These are phyloP conservation scores for Conomelus anceps DNA, from an alignment of 2,888 invertebrate genomes.

Conservation along the genomic window DNA sequence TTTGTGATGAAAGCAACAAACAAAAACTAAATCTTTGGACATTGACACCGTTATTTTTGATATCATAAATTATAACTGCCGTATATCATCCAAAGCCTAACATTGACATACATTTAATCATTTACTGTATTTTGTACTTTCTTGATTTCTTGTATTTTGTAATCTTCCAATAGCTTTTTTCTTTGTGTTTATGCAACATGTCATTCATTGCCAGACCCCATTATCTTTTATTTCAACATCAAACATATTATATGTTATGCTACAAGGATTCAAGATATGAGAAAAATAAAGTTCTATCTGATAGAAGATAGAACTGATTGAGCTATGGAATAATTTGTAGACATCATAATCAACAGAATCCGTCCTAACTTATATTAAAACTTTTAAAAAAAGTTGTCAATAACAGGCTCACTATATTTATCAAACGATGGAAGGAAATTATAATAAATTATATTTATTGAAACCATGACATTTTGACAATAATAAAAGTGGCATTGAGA, in stretches of 20 bases:
- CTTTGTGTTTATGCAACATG: not conserved
- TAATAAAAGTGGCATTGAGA: not conserved
- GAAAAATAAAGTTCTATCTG: not conserved
- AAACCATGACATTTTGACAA: not conserved
- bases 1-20: not conserved
- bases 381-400: too few species aligned
- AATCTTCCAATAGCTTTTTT: not conserved
- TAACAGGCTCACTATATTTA: not conserved
- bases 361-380: too few species aligned
- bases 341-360: too few species aligned
- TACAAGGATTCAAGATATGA: not conserved
- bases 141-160: too few species aligned
- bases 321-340: too few species aligned
- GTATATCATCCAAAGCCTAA: not conserved
- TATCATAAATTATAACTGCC: too few species aligned
- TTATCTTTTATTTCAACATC: not conserved
- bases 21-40: not conserved
- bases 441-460: not conserved
- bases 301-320: too few species aligned
- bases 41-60: not conserved
- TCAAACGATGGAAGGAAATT: not conserved
- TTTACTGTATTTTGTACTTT: too few species aligned
- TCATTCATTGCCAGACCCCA: not conserved
- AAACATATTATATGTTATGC: too few species aligned
- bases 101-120: not conserved